Percentiles rank a stretch among this genome's conserved stretches.
phyloP scores from a whole-genome alignment of 2,888 invertebrate species.

The Panopea generosa region DNA sequence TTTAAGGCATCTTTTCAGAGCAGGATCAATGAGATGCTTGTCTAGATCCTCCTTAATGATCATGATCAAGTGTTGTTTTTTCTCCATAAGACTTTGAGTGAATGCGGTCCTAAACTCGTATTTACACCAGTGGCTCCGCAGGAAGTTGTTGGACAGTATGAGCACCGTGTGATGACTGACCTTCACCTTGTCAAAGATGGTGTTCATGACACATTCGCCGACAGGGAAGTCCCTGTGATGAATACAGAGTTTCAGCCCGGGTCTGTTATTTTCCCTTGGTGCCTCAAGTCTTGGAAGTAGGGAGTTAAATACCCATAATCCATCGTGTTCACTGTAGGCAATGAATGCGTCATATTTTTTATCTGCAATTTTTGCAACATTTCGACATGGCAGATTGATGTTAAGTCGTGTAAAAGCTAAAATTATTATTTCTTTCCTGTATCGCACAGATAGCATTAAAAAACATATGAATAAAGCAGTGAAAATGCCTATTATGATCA shows the following conservation, averaged over 20 bases:
- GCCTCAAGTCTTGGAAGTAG: slow-evolving; percentile 92
- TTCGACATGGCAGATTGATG: slow-evolving; percentile 60
- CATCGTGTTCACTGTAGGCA: slow-evolving; percentile 92
- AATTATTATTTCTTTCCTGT: slow-evolving; percentile 70
- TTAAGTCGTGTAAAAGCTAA: slow-evolving; percentile 65
- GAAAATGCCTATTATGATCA: slow-evolving; percentile 48
- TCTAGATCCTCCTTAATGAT: slow-evolving; percentile 93
- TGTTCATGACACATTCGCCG: slow-evolving; percentile 89
- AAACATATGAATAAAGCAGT: slow-evolving; percentile 49
- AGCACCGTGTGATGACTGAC: slow-evolving; percentile 94
- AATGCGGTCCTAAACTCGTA: slow-evolving; percentile 95
- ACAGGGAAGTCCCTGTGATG: slow-evolving; percentile 76
- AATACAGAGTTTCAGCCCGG: slow-evolving; percentile 87
- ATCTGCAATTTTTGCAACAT: slow-evolving; percentile 25
- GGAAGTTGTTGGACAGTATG: slow-evolving; percentile 94
- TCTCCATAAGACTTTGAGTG: slow-evolving; percentile 91
- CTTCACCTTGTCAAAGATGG: slow-evolving; percentile 94
- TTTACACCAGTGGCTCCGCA: slow-evolving; percentile 96
- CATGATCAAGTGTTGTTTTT: slow-evolving; percentile 92
- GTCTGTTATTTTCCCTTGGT: slow-evolving; percentile 87
- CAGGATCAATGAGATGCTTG: slow-evolving; percentile 93
- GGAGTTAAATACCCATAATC: slow-evolving; percentile 93
- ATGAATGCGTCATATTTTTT: slow-evolving; percentile 93
- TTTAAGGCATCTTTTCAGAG: slow-evolving; percentile 94
- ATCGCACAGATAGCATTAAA: slow-evolving; percentile 55